These are phyloP conservation scores for Orthonychiurus folsomi DNA, from an alignment of 2,888 invertebrate genomes.

Conservation along the genomic window DNA sequence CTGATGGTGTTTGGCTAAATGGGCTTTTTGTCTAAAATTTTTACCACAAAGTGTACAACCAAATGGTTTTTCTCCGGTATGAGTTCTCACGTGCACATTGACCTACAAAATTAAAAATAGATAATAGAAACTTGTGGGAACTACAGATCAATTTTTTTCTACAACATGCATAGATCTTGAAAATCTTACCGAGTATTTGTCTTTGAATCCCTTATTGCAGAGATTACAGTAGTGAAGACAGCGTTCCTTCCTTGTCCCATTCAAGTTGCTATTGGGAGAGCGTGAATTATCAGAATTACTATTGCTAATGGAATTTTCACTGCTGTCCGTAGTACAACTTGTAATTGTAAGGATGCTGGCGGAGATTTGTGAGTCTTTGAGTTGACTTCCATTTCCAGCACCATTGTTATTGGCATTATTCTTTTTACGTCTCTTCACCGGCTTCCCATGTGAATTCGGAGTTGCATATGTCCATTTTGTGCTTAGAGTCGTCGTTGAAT, in stretches of 20 bases:
- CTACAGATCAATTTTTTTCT: too few species aligned
- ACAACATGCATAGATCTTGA: too few species aligned
- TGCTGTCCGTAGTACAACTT: background rate
- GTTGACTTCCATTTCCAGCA: conserved; percentile 16
- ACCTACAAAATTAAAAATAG: too few species aligned
- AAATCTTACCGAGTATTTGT: conserved; percentile 93
- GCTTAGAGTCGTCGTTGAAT: conserved; percentile 38
- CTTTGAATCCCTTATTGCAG: conserved; percentile 87
- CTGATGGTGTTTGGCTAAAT: conserved; percentile 85
- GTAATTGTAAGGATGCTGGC: background rate
- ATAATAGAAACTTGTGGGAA: too few species aligned
- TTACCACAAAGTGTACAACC: conserved; percentile 84
- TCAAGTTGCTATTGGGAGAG: conserved; percentile 49
- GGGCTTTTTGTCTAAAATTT: conserved; percentile 83
- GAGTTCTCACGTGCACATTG: conserved; percentile 96
- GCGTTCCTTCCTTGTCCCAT: conserved; percentile 67
- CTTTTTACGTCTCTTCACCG: conserved; percentile 25
- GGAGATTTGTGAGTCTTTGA: background rate
- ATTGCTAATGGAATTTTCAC: conserved; percentile 7
- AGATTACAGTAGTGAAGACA: conserved; percentile 85
- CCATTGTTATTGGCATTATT: conserved; percentile 14
- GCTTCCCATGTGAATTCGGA: conserved; percentile 31
- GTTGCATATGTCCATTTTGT: conserved; percentile 40
- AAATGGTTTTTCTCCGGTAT: conserved; percentile 97
- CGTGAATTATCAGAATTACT: conserved; percentile 5